Base-by-base conservation (phyloP, 2,113 vertebrate genomes). In the Syngnathus typhle region DNA sequence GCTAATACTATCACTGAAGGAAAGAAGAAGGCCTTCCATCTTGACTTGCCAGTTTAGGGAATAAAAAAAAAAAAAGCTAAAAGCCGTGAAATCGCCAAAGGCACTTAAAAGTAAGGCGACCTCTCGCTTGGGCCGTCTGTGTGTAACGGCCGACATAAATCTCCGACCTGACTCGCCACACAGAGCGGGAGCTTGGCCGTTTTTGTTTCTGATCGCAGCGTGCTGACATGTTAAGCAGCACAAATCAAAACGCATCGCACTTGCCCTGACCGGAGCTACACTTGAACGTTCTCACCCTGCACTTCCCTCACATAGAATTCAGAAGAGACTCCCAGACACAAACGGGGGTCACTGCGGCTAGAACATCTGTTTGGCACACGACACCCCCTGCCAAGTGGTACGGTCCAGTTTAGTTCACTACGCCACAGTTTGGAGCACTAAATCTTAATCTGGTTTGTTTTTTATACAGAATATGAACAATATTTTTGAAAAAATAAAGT, bases 321-420 rank as follows among this genome's bases (percentile, higher is more conserved):
- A 67, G 76, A 66, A 47, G 67, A 75, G 66, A 83, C 61, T 86
- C 81, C 74, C 75, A 86, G 81, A 87, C 82, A 79, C 82, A 82
- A 85, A 85, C 11, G 60, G 65, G 79, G 82, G 79, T 82, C 88
- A 78, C 71, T 81, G 86, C 10, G 81, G 83, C 82, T 77, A 71
- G 80, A 84, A 77, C 61, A 79, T 85, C 77, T 80, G 78, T 76
- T 69, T 18, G 73, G 78, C 85, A 82, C 85, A 80, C 75, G 81
- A 79, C 86, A 76, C 67, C 63, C 67, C 72, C 80, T 71, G 12
- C 19, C n/a, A 61, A 61, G 60, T 23, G 39, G 39, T 23, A 18
- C 39, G 13, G 60, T 61, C 60, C 38, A 41, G 39, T 61, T 43
- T n/a, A 61, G 38, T 13, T 41, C 13, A 18, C 37, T 38, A 60